phyloP scores from a whole-genome alignment of 2,113 vertebrate species.

The Plestiodon gilberti region DNA sequence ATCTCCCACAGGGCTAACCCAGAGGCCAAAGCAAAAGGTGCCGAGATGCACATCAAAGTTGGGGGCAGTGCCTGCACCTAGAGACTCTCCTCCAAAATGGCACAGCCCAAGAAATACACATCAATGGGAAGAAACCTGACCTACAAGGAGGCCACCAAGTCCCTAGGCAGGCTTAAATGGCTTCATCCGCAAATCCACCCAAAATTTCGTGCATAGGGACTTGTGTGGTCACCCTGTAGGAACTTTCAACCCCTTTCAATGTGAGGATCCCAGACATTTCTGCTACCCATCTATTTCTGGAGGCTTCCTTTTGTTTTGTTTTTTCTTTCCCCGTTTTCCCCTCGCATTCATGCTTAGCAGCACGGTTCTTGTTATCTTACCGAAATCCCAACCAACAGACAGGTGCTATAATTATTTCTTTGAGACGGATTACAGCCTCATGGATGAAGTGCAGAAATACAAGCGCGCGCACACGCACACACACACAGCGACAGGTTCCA shows the following conservation, averaged over 20 bases:
- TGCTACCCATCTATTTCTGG: background rate
- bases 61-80: background rate
- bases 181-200: too few species aligned
- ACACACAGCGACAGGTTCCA: background rate
- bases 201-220: too few species aligned
- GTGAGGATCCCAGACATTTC: background rate
- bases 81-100: background rate
- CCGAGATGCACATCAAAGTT: too few species aligned
- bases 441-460: background rate
- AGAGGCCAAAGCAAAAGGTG: background rate
- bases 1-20: background rate
- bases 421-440: background rate
- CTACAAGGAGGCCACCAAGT: too few species aligned
- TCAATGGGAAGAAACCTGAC: too few species aligned
- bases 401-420: background rate
- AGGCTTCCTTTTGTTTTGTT: background rate
- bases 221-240: too few species aligned
- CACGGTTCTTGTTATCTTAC: background rate
- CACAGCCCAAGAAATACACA: background rate
- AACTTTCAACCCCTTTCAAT: background rate
- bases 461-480: too few species aligned
- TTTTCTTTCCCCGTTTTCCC: too few species aligned
- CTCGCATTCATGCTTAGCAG: background rate
- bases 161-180: too few species aligned
- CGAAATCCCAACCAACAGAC: background rate